Conservation (phyloP, 2,888 invertebrate genomes). For the Nasonia oneida region DNA sequence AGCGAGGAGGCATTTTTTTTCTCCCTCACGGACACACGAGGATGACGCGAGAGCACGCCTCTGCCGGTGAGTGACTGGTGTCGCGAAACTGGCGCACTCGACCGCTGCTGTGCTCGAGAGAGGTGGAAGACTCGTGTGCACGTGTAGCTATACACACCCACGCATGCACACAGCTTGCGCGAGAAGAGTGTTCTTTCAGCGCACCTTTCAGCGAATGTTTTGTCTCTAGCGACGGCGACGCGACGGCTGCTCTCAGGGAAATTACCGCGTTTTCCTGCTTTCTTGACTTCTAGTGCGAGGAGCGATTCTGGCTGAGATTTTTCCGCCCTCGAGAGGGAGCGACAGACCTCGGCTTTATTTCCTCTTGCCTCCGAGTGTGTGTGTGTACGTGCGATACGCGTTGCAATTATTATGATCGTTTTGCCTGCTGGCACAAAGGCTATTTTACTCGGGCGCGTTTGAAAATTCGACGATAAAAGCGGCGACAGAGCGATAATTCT, state of each 20-base stretch:
- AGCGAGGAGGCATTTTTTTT: slow-evolving; percentile 51
- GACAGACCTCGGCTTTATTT: not conserved
- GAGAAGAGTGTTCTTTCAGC: slow-evolving; percentile 2
- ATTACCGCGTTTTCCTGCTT: slow-evolving; percentile 18
- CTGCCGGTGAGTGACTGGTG: not conserved
- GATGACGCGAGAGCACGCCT: not conserved
- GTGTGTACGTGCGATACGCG: too few relatives aligned
- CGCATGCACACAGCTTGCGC: not conserved
- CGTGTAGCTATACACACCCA: not conserved
- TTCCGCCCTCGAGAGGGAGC: not conserved
- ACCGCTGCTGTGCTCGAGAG: not conserved
- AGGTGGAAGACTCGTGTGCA: too few relatives aligned
- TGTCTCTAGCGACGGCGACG: not conserved
- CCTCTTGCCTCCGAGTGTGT: not conserved
- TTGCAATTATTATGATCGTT: not conserved
- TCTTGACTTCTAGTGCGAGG: not conserved
- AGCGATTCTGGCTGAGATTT: slow-evolving; percentile 1
- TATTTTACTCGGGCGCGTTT: not conserved
- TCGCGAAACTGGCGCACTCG: slow-evolving; percentile 46
- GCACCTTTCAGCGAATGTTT: slow-evolving; percentile 1
- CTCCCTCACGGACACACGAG: not conserved
- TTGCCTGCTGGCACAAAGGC: not conserved
- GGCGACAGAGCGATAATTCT: not conserved
- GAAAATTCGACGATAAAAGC: not conserved
- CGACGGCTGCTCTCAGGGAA: not conserved